phyloP scores from a whole-genome alignment of 2,797 vertebrate species.

The Molothrus aeneus region DNA sequence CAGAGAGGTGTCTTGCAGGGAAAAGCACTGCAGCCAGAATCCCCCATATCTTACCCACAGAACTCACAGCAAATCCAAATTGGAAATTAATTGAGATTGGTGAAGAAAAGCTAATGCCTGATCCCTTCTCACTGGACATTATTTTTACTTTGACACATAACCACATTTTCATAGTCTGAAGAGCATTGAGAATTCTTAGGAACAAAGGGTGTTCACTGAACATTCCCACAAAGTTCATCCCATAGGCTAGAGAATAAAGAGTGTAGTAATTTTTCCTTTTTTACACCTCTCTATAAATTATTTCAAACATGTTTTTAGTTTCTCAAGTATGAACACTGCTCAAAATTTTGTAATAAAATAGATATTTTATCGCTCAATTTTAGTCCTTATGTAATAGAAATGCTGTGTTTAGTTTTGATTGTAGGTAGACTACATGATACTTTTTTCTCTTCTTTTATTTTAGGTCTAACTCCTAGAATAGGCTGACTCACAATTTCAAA shows the following conservation, averaged over 20 bases:
- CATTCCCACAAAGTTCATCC: not conserved
- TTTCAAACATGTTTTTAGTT: not conserved
- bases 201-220: not conserved
- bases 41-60: not conserved
- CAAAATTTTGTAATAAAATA: not conserved
- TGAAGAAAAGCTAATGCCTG: not conserved
- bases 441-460: not conserved
- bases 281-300: not conserved
- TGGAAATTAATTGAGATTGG: slow-evolving; percentile 9
- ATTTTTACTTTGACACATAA: not conserved
- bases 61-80: not conserved
- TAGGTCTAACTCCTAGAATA: not conserved
- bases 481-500: not conserved
- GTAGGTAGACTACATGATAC: not conserved
- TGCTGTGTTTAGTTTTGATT: not conserved
- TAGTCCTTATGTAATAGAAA: not conserved
- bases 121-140: not conserved
- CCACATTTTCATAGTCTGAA: not conserved
- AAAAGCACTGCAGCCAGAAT: not conserved
- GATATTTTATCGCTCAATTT: not conserved
- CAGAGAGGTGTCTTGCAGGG: not conserved
- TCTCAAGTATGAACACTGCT: not conserved
- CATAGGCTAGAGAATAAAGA: not conserved
- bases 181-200: not conserved
- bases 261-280: not conserved